Percentiles rank a stretch among this genome's conserved stretches.
Evolutionary conservation across 1,140 invertebrate species (phyloP).

Genomic region (Akabosia matsudoensis): DNA sequence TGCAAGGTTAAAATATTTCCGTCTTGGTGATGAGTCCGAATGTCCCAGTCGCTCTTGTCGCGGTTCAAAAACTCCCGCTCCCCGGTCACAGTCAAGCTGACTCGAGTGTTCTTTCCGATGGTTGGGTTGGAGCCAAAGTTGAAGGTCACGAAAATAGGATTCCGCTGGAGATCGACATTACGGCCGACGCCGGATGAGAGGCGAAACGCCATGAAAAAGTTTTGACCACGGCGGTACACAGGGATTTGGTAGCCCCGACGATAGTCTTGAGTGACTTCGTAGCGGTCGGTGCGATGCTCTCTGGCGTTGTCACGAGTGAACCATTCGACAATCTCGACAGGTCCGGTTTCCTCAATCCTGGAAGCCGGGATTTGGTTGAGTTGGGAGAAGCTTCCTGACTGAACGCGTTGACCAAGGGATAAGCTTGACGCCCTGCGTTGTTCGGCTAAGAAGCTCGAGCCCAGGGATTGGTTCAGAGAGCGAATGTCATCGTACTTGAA

Average conservation of each 20-base stretch:
- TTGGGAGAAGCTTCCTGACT: background rate
- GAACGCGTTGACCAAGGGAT: background rate
- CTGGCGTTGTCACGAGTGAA: constrained; percentile 29
- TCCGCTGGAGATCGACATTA: constrained; percentile 8
- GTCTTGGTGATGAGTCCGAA: constrained; percentile 55
- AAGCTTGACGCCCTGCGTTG: background rate
- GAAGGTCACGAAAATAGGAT: constrained; percentile 27
- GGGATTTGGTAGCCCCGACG: constrained; percentile 21
- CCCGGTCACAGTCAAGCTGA: constrained; percentile 55
- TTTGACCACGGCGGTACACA: constrained; percentile 27
- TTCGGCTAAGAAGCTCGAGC: background rate
- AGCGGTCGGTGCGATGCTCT: constrained; percentile 22
- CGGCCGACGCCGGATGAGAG: background rate
- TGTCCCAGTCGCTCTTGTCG: constrained; percentile 55
- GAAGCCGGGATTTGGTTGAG: background rate
- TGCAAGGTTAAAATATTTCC: constrained; percentile 57
- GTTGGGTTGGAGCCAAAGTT: constrained; percentile 57
- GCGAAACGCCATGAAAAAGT: constrained; percentile 28
- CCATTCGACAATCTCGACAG: constrained; percentile 34
- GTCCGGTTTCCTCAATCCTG: constrained; percentile 19
- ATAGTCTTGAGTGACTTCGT: constrained; percentile 23
- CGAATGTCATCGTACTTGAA: constrained; percentile 12
- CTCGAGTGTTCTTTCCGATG: constrained; percentile 61
- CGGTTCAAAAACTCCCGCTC: constrained; percentile 52
- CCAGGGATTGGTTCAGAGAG: background rate